Conservation (phyloP, 1,140 invertebrate genomes). For the Aplysia californica region DNA sequence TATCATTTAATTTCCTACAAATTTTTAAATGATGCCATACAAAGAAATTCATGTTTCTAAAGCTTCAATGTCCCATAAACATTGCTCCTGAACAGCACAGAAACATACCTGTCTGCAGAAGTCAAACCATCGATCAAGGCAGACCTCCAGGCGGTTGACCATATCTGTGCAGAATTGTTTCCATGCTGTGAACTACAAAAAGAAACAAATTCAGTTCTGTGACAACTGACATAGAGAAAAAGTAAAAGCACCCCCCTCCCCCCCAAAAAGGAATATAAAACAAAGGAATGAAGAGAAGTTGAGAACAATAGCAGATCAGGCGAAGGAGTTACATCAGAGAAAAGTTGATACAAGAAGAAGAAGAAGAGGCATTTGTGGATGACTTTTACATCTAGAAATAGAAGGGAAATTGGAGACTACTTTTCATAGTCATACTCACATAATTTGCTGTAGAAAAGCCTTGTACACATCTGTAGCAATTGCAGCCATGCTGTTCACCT, state of each 20-base stretch:
- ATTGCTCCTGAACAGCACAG: no score
- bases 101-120: conserved; percentile 3
- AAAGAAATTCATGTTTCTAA: no score
- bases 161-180: neutral
- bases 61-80: no score
- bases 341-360: no score
- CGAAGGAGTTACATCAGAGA: neutral
- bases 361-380: no score
- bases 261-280: neutral
- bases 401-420: no score
- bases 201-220: no score
- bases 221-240: no score
- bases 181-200: neutral
- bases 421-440: no score
- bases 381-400: no score
- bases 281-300: neutral
- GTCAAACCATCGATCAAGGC: conserved; percentile 2
- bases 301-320: neutral
- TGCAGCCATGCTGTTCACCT: conserved; percentile 45
- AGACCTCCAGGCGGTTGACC: conserved; percentile 3
- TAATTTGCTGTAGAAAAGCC: conserved; percentile 38
- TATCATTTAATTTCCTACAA: no score
- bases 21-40: neutral
- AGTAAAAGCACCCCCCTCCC: no score
- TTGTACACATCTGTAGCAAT: conserved; percentile 50